A percentile compares a stretch with the other conserved stretches of the same genome.
These are phyloP conservation scores for Brachionus sp. DNA, from an alignment of 1,140 invertebrate genomes.

Conservation along the genomic window DNA sequence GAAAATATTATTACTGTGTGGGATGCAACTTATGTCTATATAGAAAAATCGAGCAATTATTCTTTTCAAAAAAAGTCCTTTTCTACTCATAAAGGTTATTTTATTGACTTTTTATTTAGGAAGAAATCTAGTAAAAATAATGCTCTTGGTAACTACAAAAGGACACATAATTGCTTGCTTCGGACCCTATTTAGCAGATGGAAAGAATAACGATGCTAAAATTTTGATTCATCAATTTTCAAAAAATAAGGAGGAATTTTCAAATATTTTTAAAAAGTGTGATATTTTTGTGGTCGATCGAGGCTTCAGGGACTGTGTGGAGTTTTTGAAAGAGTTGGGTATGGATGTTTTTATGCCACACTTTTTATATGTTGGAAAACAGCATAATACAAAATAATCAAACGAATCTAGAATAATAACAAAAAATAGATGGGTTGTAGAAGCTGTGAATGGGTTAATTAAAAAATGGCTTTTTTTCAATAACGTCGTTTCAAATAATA, in stretches of 20 bases:
- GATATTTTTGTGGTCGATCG: background rate
- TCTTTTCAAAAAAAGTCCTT: constrained; percentile 5
- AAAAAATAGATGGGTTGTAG: no score
- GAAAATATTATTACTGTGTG: background rate
- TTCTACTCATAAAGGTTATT: background rate
- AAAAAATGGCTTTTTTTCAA: background rate
- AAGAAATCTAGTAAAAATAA: background rate
- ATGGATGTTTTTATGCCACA: no score
- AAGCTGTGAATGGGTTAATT: background rate
- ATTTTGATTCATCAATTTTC: background rate
- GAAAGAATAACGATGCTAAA: background rate
- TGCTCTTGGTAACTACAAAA: background rate
- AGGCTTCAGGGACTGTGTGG: background rate
- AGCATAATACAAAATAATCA: no score
- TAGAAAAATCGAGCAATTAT: constrained; percentile 6
- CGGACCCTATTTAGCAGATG: background rate
- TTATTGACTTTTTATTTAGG: background rate
- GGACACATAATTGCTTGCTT: background rate
- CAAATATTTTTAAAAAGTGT: background rate
- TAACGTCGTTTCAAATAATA: background rate
- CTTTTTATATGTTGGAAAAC: no score
- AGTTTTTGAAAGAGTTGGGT: background rate
- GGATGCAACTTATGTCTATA: background rate
- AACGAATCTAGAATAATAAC: no score
- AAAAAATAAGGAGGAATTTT: background rate